phyloP scores from a whole-genome alignment of 2,113 vertebrate genomes.

The Vidua macroura region DNA sequence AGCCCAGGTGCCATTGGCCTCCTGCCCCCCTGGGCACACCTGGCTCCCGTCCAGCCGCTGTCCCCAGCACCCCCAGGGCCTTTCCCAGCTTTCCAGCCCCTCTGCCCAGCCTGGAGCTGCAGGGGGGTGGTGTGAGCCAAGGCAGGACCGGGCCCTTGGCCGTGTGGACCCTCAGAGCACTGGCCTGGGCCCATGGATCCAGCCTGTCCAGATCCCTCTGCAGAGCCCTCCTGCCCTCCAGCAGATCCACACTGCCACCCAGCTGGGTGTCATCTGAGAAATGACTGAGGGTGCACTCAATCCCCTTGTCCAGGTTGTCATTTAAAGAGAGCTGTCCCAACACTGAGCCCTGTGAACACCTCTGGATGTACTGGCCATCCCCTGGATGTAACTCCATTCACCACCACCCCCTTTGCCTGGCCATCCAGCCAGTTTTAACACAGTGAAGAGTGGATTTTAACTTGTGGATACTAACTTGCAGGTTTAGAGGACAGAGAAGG shows the following conservation, averaged over 20 bases:
- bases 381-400: neutral
- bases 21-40: neutral
- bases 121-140: neutral
- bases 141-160: neutral
- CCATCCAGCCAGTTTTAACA: neutral
- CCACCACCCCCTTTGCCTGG: too few relatives aligned
- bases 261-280: neutral
- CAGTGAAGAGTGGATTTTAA: neutral
- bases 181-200: neutral
- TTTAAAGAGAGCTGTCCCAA: neutral
- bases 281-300: fast-evolving
- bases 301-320: neutral
- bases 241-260: neutral
- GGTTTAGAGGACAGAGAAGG: neutral
- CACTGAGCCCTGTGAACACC: neutral
- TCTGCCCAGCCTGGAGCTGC: neutral
- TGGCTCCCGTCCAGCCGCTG: neutral
- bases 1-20: neutral
- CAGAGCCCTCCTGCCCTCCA: neutral
- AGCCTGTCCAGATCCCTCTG: neutral
- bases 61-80: neutral
- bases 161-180: neutral
- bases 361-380: neutral
- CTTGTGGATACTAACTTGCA: neutral
- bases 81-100: neutral